Evolutionary conservation across 2,797 vertebrate species (phyloP).

Genomic region (Pyrocephalus nanus): DNA sequence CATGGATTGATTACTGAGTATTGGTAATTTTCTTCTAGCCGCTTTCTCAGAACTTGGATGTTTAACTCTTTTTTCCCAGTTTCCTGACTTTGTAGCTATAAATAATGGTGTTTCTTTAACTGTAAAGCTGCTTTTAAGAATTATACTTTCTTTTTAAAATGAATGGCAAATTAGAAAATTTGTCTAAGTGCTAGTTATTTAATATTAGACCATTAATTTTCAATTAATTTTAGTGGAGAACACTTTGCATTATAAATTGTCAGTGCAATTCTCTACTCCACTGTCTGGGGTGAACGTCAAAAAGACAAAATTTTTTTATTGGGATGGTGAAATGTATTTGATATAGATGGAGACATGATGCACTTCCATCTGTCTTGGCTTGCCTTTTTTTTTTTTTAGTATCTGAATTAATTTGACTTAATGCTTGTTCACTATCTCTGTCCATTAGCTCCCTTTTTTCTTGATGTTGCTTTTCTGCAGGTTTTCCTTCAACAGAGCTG

Average conservation of each 20-base stretch:
- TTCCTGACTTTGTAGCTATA: neutral
- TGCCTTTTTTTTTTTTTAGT: neutral
- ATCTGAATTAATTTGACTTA: neutral
- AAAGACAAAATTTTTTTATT: neutral
- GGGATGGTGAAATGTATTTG: neutral
- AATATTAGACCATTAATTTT: neutral
- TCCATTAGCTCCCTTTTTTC: neutral
- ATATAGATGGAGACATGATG: neutral
- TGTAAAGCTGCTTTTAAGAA: neutral
- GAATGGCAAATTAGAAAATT: neutral
- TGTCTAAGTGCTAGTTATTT: neutral
- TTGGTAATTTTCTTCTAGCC: neutral
- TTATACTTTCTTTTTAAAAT: neutral
- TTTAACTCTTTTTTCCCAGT: neutral
- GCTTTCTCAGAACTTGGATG: neutral
- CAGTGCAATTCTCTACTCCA: neutral
- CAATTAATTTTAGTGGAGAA: neutral
- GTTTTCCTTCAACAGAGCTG: neutral
- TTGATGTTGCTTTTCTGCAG: neutral
- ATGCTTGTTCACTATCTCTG: neutral
- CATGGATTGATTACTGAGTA: neutral
- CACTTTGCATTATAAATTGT: neutral
- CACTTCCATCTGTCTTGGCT: neutral
- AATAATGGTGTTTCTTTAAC: neutral
- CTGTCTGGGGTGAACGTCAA: neutral